Evolutionary conservation across 2,888 invertebrate species (phyloP).

Genomic region (Camptogramma bilineatum): DNA sequence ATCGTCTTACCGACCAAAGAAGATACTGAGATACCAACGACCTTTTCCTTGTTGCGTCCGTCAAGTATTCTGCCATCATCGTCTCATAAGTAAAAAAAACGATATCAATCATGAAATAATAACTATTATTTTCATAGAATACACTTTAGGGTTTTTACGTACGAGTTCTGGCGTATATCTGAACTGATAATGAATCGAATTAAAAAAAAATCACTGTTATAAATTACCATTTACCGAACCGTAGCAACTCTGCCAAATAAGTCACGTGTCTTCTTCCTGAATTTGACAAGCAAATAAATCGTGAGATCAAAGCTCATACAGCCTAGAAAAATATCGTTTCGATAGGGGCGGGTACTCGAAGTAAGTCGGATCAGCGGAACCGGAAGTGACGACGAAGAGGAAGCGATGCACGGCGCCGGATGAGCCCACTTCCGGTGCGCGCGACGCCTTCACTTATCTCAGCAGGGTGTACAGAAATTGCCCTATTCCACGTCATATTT

Average conservation of each 20-base stretch:
- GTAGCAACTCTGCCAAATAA: constrained; percentile 53
- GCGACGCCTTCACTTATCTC: constrained; percentile 81
- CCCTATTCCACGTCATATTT: constrained; percentile 53
- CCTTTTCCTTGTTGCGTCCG: too few relatives aligned
- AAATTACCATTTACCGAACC: constrained; percentile 54
- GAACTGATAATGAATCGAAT: neutral
- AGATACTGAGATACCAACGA: too few relatives aligned
- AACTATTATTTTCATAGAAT: too few relatives aligned
- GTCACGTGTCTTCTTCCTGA: constrained; percentile 81
- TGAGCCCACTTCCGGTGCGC: constrained; percentile 75
- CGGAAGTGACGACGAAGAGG: constrained; percentile 79
- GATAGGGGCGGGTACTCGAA: constrained; percentile 62
- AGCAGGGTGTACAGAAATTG: constrained; percentile 71
- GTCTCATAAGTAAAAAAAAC: too few relatives aligned
- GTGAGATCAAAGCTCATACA: constrained; percentile 72
- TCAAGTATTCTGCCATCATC: too few relatives aligned
- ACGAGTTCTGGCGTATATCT: too few relatives aligned
- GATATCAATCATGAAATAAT: too few relatives aligned
- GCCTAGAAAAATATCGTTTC: constrained; percentile 70
- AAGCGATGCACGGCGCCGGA: constrained; percentile 79
- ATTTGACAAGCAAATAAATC: constrained; percentile 83
- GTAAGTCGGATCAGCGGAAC: constrained; percentile 73
- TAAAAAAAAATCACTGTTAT: constrained; percentile 3
- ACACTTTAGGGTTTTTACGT: too few relatives aligned
- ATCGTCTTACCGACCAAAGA: too few relatives aligned